These are phyloP conservation scores for Tursiops truncatus DNA, from an alignment of 2,113 vertebrate genomes.

Conservation along the genomic window DNA sequence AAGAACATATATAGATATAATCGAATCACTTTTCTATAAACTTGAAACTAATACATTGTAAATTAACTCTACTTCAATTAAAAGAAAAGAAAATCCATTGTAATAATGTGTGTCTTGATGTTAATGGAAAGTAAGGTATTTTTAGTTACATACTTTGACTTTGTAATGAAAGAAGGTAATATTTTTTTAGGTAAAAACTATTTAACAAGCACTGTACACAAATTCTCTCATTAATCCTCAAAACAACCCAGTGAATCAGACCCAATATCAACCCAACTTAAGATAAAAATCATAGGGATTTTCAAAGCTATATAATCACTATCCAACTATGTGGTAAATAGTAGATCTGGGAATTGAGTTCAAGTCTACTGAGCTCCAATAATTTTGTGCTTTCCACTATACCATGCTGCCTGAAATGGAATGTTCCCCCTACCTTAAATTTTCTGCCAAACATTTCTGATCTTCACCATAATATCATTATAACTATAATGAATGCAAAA, in stretches of 20 bases:
- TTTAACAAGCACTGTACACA: background rate
- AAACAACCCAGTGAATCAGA: background rate
- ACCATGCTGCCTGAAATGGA: background rate
- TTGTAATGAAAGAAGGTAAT: background rate
- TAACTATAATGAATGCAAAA: background rate
- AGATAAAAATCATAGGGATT: background rate
- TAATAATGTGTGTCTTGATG: background rate
- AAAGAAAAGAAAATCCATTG: background rate
- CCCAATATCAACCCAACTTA: background rate
- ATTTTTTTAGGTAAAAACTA: background rate
- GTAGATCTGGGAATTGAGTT: background rate
- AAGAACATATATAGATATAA: background rate
- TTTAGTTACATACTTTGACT: background rate
- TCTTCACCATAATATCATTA: background rate
- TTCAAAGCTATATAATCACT: background rate
- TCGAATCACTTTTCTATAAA: background rate
- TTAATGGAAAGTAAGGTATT: background rate
- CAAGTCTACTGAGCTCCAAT: rapidly evolving
- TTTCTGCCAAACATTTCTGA: background rate
- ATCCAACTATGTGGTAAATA: background rate
- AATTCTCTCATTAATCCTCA: background rate
- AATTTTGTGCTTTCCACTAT: background rate
- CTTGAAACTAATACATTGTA: background rate
- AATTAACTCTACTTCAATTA: background rate
- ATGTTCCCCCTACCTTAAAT: background rate